Evolutionary conservation across 2,113 vertebrate species (phyloP), one percentile per base, ranked within the genome.

Genomic region (Toxotes jaculatrix): DNA sequence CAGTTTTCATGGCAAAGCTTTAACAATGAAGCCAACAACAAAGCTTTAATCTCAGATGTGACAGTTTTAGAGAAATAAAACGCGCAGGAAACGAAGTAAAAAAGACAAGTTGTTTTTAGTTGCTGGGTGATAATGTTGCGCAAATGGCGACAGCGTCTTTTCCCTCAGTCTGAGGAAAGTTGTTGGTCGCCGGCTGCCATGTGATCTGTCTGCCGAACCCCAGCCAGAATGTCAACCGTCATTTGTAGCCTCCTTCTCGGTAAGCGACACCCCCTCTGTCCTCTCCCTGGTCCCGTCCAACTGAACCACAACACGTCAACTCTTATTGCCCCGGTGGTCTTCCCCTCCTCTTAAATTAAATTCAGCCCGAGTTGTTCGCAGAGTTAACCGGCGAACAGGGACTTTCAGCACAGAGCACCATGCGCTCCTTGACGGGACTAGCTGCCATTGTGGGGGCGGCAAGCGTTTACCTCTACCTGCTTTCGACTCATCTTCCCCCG

Each of bases 381-480:
- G 23, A 53, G 40, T 65, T 13, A 7, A 3, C 71, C 47, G 61
- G 82, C 6, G 73, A 59, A 12, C 42, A 0, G 49, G 16, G 23
- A 53, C 8, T 34, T n/a, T 49, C 5, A 42, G 13, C 34, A 14
- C 45, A 40, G 17, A 47, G 72, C 49, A 88, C 60, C 88, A 95
- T 95, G 95, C 93, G 92, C 73, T 95, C 95, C 32, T 4, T 95
- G 4, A 86, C 77, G 57, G 94, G 93, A 61, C 88, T 96, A 11
- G 83, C 85, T 21, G 89, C 82, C 47, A 84, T 94, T 3, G 89
- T 95, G 62, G 90, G 82, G 59, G 84, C 93, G 7, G 93, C 95
- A 0, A 95, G 80, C 4, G 91, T 95, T 5, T 95, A 92, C 79
- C 93, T 96, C 55, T 96, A 95, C 83, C 80, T 95, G 87, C 93